phyloP scores from a whole-genome alignment of 2,797 vertebrate species.

The Crax fasciolata region DNA sequence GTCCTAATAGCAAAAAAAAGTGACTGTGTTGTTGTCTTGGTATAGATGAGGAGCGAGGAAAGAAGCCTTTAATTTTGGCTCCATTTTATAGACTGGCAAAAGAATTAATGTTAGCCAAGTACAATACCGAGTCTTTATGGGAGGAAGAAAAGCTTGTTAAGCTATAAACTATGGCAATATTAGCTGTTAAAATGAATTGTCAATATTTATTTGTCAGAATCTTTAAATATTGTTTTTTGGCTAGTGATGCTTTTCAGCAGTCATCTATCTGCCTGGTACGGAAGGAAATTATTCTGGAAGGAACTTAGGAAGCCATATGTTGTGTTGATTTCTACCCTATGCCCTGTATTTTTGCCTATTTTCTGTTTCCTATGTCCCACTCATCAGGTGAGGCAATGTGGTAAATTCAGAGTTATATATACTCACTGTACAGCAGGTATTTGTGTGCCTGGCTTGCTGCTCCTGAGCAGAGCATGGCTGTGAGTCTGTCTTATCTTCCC shows the following conservation, averaged over 20 bases:
- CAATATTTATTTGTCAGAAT: neutral
- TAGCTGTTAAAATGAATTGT: neutral
- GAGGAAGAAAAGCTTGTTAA: neutral
- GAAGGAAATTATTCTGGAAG: neutral
- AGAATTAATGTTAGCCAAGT: neutral
- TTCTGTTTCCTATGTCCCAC: neutral
- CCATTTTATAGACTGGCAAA: neutral
- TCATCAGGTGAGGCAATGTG: neutral
- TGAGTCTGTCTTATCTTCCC: neutral
- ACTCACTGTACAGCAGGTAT: neutral
- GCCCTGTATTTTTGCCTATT: neutral
- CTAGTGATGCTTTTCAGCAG: neutral
- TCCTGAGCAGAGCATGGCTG: neutral
- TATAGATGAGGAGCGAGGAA: neutral
- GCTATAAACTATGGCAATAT: neutral
- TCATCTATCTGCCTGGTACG: neutral
- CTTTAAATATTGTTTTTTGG: neutral
- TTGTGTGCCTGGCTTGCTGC: neutral
- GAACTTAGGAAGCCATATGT: neutral
- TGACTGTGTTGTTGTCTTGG: neutral
- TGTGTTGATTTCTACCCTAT: neutral
- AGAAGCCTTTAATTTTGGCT: constrained; percentile 10
- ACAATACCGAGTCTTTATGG: neutral
- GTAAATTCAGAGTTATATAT: neutral
- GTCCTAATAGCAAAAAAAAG: constrained; percentile 22